Percentiles rank a stretch among this genome's conserved stretches.
Evolutionary conservation across 2,888 invertebrate genomes (phyloP).

Genomic region (Spicauda simplicius): DNA sequence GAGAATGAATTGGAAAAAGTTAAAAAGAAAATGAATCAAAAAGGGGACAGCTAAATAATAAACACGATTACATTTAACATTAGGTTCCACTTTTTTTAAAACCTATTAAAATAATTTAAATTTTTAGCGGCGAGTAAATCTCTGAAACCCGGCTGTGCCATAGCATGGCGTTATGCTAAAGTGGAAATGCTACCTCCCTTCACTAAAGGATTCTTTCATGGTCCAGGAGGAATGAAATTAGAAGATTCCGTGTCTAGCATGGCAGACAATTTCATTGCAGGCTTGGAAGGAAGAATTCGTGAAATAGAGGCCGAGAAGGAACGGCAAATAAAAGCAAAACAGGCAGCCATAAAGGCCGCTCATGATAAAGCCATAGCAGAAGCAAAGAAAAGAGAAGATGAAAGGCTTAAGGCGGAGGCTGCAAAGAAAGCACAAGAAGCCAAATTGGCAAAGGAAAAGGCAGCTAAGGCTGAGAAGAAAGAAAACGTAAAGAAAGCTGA

Average conservation of each 20-base stretch:
- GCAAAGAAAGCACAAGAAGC: constrained; percentile 40
- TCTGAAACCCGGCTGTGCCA: constrained; percentile 50
- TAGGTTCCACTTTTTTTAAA: background rate
- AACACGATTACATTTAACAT: background rate
- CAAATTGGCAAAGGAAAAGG: constrained; percentile 42
- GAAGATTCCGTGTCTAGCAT: constrained; percentile 52
- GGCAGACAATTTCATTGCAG: constrained; percentile 50
- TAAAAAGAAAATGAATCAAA: constrained; percentile 51
- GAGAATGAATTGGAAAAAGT: constrained; percentile 61
- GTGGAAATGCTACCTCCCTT: constrained; percentile 71
- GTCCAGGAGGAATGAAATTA: constrained; percentile 55
- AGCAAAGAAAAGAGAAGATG: constrained; percentile 48
- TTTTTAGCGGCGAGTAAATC: constrained; percentile 60
- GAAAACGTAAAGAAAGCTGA: constrained; percentile 46
- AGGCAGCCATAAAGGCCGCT: constrained; percentile 55
- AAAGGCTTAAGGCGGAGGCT: constrained; percentile 49
- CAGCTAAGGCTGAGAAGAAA: constrained; percentile 31
- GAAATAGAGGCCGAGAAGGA: constrained; percentile 57
- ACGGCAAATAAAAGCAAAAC: constrained; percentile 49
- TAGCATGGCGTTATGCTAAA: constrained; percentile 70
- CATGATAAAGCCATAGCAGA: constrained; percentile 55
- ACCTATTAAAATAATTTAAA: constrained; percentile 37
- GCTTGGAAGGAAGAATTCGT: constrained; percentile 51
- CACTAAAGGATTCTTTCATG: constrained; percentile 57
- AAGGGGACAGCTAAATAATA: constrained; percentile 27